phyloP scores from a whole-genome alignment of 1,140 invertebrate species.

The Ceratina japonica region DNA sequence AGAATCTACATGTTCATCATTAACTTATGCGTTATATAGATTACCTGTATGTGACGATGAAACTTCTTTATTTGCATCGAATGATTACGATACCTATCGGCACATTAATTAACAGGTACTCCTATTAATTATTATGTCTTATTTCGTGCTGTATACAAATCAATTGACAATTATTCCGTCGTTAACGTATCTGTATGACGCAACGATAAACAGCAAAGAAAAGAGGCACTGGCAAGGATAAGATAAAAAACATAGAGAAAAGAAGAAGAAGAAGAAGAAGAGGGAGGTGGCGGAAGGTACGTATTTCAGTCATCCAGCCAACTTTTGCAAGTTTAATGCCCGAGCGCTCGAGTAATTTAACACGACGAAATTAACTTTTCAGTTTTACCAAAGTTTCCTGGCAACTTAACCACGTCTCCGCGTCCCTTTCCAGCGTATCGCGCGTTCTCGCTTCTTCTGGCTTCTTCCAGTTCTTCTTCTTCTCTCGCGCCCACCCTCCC shows the following conservation, averaged over 20 bases:
- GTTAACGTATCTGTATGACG: slow-evolving; percentile 34
- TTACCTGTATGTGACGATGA: too few relatives aligned
- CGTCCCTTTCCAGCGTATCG: slow-evolving; percentile 51
- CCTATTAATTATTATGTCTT: too few relatives aligned
- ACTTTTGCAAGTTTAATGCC: slow-evolving; percentile 78
- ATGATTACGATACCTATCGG: too few relatives aligned
- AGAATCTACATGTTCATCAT: too few relatives aligned
- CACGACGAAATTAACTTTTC: slow-evolving; percentile 79
- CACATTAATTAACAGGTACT: too few relatives aligned
- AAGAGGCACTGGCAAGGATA: not conserved
- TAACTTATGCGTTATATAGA: too few relatives aligned
- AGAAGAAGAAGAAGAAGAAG: slow-evolving; percentile 5
- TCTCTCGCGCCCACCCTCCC: slow-evolving; percentile 27
- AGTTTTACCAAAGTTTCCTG: slow-evolving; percentile 78
- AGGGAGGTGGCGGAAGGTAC: slow-evolving; percentile 65
- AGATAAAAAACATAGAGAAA: slow-evolving; percentile 5
- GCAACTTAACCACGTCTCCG: slow-evolving; percentile 73
- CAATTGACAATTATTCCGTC: slow-evolving; percentile 22
- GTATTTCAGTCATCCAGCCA: slow-evolving; percentile 76
- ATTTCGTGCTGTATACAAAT: not conserved
- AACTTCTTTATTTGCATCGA: too few relatives aligned
- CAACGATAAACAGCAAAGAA: not conserved
- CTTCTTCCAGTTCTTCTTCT: slow-evolving; percentile 34
- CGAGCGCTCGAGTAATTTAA: slow-evolving; percentile 77
- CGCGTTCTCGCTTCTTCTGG: slow-evolving; percentile 42